Evolutionary conservation across 2,888 invertebrate genomes (phyloP).

Genomic region (Glyphotaelius pellucidus): DNA sequence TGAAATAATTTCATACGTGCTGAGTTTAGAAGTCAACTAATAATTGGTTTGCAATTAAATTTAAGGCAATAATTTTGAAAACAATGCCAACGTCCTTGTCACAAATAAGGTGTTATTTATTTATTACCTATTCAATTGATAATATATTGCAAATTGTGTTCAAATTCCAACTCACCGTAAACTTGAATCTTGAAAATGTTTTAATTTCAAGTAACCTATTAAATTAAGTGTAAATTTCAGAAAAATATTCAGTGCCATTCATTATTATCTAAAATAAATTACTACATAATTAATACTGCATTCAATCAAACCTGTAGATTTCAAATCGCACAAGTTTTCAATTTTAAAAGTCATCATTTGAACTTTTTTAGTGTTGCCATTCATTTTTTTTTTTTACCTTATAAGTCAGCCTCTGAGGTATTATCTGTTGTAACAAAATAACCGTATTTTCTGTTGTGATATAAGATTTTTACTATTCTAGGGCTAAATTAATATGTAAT

Average conservation of each 20-base stretch:
- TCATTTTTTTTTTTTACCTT: background rate
- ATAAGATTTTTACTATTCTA: conserved; percentile 34
- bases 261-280: background rate
- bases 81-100: background rate
- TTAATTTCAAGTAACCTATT: background rate
- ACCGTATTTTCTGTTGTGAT: conserved; percentile 35
- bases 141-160: background rate
- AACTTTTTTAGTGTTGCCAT: background rate
- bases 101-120: background rate
- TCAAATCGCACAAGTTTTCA: conserved; percentile 9
- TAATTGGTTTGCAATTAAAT: background rate
- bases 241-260: background rate
- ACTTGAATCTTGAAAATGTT: background rate
- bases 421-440: background rate
- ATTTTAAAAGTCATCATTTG: background rate
- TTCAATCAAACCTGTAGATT: background rate
- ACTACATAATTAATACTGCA: background rate
- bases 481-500: conserved; percentile 1
- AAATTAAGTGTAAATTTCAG: background rate
- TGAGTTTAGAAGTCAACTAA: background rate
- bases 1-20: background rate
- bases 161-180: background rate
- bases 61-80: background rate
- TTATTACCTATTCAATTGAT: background rate
- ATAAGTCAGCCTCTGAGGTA: background rate